Evolutionary conservation across 1,140 invertebrate genomes (phyloP), one percentile per base, ranked within the genome.

Genomic region (Drosophila kepulauana): DNA sequence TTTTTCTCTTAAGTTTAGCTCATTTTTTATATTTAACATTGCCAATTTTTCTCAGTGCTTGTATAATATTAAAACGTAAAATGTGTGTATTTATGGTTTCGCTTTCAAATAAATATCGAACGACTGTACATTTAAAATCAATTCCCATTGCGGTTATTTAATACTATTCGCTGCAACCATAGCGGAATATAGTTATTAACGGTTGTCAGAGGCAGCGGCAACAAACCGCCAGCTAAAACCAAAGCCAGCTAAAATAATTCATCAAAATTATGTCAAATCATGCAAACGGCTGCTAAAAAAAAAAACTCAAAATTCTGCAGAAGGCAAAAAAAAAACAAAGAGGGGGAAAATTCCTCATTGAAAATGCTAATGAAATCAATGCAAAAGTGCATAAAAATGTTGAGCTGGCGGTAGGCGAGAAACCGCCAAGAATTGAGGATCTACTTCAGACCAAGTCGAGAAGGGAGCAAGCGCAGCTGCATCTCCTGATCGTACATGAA

Each of bases 241-340:
- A 30, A 64, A 77, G 48, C 65, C 61, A 54, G 45, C 67, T 72
- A 48, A 51, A 75, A 79, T 71, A 79, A 90, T 89, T 81, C 75
- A 85, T 89, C 86, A 89, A 89, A 89, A 90, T 89, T 90, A 90
- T 89, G 86, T 89, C 86, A 79, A 90, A 81, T 89, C 86, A 89
- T 89, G 78, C 81, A 38, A 89, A 66, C 85, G 85, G 81, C 85
- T 88, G 85, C 41, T 16, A 58, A 45, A 43, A 59, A 72, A 62
- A 54, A 72, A 62, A 54, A 62, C 54, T 13, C 62, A 30, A 62
- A 73, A 67, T 67, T 54, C 61, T 28, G 10, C 30, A 73, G 13
- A 66, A 74, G 62, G 15, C 20, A 25, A 45, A 74, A 72, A 78
- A 80, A 79, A 82, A 75, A 74, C n/a, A 45, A 25, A 68, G 16